These are phyloP conservation scores for Anthopleura xanthogrammica DNA, from an alignment of 92 coral and sea anemone species.

Conservation along the genomic window DNA sequence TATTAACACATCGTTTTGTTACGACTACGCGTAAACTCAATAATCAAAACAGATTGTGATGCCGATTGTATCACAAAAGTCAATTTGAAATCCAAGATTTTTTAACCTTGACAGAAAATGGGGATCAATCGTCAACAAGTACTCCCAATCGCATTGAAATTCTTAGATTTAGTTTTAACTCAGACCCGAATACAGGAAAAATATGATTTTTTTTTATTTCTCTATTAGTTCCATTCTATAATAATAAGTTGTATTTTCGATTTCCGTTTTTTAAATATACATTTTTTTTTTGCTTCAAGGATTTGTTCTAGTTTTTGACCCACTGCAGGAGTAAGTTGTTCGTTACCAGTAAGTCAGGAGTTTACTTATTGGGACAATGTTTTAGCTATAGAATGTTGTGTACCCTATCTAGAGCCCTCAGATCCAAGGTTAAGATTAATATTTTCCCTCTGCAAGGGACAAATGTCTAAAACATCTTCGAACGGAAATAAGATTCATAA, in stretches of 20 bases:
- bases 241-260: no score
- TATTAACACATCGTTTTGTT: slow-evolving; percentile 5
- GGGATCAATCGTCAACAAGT: slow-evolving; percentile 1
- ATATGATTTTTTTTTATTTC: no score
- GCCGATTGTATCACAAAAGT: slow-evolving; percentile 7
- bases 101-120: background rate
- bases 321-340: background rate
- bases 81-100: slow-evolving; percentile 5
- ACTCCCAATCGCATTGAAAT: background rate
- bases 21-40: background rate
- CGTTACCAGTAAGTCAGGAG: background rate
- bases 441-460: background rate
- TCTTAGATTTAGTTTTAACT: background rate
- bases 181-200: no score
- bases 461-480: background rate
- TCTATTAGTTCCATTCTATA: no score
- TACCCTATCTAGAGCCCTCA: background rate
- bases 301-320: no score
- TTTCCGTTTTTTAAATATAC: no score
- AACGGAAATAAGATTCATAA: background rate
- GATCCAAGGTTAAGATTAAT: background rate
- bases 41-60: slow-evolving; percentile 8
- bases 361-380: no score
- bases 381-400: background rate
- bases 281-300: no score